These are phyloP conservation scores for Molorchus minor DNA, from an alignment of 2,888 invertebrate genomes.

Conservation along the genomic window DNA sequence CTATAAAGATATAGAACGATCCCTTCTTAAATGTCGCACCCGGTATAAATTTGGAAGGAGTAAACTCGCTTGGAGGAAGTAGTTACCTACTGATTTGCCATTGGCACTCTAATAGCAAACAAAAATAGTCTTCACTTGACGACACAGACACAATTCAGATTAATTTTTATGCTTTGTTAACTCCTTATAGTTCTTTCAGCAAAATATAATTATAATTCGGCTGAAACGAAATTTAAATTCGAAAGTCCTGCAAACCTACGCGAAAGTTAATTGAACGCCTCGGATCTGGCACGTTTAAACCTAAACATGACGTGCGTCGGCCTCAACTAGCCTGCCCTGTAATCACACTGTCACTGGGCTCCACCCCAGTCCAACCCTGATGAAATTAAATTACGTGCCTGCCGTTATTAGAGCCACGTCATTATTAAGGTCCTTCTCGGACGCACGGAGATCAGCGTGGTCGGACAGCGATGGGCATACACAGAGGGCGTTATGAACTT, in stretches of 20 bases:
- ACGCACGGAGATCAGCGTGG: constrained; percentile 4
- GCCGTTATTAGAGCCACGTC: constrained; percentile 56
- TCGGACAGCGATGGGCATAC: constrained; percentile 26
- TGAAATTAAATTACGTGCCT: constrained; percentile 63
- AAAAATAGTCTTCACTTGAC: too few species aligned
- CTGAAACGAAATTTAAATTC: constrained; percentile 4
- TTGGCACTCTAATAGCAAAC: too few species aligned
- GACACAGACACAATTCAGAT: too few species aligned
- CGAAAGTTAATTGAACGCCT: constrained; percentile 50
- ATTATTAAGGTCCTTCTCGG: constrained; percentile 38
- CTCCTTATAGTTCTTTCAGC: too few species aligned
- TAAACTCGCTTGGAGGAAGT: too few species aligned
- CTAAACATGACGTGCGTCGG: constrained; percentile 50
- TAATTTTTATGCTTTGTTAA: too few species aligned
- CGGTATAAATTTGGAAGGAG: too few species aligned
- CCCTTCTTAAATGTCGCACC: too few species aligned
- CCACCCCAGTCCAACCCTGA: constrained; percentile 63
- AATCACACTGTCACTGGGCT: constrained; percentile 63
- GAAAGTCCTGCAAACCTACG: constrained; percentile 16
- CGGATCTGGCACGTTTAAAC: constrained; percentile 52
- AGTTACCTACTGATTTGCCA: too few species aligned
- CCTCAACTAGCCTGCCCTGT: constrained; percentile 53
- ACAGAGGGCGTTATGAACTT: constrained; percentile 10
- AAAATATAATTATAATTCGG: neutral
- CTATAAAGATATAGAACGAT: too few species aligned